Base-by-base conservation (phyloP, 2,113 vertebrate genomes). In the Serinus canaria region DNA sequence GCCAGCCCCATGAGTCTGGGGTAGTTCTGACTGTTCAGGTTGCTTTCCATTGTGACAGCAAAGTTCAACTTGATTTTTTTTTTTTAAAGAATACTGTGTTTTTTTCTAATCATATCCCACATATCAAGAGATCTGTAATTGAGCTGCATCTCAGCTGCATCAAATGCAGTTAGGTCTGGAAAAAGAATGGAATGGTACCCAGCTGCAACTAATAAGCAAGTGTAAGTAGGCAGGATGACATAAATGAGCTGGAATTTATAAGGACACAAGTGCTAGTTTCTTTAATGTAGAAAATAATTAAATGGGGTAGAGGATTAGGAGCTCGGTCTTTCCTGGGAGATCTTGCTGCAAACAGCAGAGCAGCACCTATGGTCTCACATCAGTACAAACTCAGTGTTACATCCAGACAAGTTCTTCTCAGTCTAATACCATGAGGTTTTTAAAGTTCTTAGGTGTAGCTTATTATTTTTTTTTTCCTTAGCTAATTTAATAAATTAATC, bases 391-490 rank as follows among this genome's bases (percentile, higher is more conserved):
- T n/a, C n/a, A 35, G 8, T 25, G 4, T 41, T 78, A 5, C 10
- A 28, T 47, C 21, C 20, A 23, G 67, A 35, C 0, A 1, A 95
- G 70, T 67, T 87, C 74, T 59, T 62, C 74, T 78, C 68, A 35
- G 15, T 44, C 85, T 63, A 59, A 27, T 85, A 44, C 18, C 1
- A 0, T 46, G 60, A 95, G 7, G 15, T 52, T 93, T 85, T 69
- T 11, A 9, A 74, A 72, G 39, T 74, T 92, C 60, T 89, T 87
- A 39, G 31, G 53, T 90, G 59, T 73, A 47, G 50, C 15, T 75
- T 90, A 64, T 41, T 90, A 64, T 60, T 93, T 95, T 93, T 95
- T 95, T 58, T 88, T 77, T 94, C 56, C 39, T 91, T 91, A 43
- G 82, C 35, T 89, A 83, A 80, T 87, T 94, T 88, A 64, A 68